These are phyloP conservation scores for Aphaenogaster rudis DNA, from an alignment of 1,140 invertebrate genomes.

Conservation along the genomic window DNA sequence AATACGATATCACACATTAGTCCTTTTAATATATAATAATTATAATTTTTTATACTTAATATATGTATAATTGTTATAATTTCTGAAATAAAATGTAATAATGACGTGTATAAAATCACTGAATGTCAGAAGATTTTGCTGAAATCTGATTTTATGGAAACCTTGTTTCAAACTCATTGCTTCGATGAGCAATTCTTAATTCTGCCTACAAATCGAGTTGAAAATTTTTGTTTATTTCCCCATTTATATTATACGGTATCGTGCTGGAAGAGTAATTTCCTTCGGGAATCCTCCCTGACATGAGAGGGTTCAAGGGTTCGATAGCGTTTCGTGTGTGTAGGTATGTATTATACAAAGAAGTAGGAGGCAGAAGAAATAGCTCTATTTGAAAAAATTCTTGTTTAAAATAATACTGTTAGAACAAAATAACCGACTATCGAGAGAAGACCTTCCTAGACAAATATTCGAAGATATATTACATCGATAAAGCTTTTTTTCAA, in stretches of 20 bases:
- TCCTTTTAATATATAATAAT: background rate
- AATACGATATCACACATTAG: background rate
- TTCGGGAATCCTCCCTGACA: constrained; percentile 56
- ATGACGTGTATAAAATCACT: background rate
- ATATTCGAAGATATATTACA: background rate
- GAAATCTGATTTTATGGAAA: background rate
- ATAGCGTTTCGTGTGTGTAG: constrained; percentile 6
- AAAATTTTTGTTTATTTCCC: background rate
- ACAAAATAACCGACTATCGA: background rate
- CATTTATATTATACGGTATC: constrained; percentile 12
- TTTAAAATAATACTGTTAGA: constrained; percentile 24
- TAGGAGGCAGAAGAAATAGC: background rate
- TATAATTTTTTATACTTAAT: background rate
- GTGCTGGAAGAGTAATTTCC: constrained; percentile 53
- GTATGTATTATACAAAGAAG: constrained; percentile 10
- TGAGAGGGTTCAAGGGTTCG: constrained; percentile 38
- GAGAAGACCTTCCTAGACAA: background rate
- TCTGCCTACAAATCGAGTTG: background rate
- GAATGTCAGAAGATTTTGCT: background rate
- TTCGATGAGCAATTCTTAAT: background rate
- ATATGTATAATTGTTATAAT: background rate
- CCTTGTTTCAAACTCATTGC: background rate
- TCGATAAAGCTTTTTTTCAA: background rate
- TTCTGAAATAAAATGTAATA: background rate
- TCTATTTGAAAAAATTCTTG: background rate